These are phyloP conservation scores for Leistus spinibarbis DNA, from an alignment of 2,888 invertebrate species.

Conservation along the genomic window DNA sequence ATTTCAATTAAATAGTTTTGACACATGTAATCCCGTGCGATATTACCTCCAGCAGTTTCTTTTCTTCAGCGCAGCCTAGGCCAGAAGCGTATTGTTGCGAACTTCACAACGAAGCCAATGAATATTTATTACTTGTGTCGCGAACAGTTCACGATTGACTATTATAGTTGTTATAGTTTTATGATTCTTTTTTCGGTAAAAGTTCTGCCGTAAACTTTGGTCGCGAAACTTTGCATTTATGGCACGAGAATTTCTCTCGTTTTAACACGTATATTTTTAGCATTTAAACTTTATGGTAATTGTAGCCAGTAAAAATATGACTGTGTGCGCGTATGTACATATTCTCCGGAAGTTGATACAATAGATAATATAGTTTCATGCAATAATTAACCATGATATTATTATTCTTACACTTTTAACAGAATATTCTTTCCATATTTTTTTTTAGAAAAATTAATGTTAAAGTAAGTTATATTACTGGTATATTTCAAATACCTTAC, in stretches of 20 bases:
- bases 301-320: slow-evolving; percentile 27
- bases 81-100: background rate
- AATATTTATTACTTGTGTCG: slow-evolving; percentile 35
- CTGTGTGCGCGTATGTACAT: background rate
- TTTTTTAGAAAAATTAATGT: background rate
- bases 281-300: slow-evolving; percentile 36
- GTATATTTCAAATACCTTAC: background rate
- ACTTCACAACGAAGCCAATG: background rate
- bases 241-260: slow-evolving; percentile 29
- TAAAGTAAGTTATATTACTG: background rate
- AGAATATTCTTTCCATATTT: background rate
- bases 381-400: no score
- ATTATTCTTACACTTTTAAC: no score
- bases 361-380: no score
- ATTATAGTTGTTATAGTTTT: slow-evolving; percentile 12
- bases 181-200: slow-evolving; percentile 26
- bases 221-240: slow-evolving; percentile 25
- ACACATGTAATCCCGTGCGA: slow-evolving; percentile 33
- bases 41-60: slow-evolving; percentile 21
- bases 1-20: slow-evolving; percentile 39
- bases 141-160: slow-evolving; percentile 21
- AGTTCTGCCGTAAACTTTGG: slow-evolving; percentile 30
- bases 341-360: no score
- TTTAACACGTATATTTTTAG: slow-evolving; percentile 31
- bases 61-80: background rate